Conservation (phyloP, 2,888 invertebrate genomes). For the Drosophila nigricruria region DNA sequence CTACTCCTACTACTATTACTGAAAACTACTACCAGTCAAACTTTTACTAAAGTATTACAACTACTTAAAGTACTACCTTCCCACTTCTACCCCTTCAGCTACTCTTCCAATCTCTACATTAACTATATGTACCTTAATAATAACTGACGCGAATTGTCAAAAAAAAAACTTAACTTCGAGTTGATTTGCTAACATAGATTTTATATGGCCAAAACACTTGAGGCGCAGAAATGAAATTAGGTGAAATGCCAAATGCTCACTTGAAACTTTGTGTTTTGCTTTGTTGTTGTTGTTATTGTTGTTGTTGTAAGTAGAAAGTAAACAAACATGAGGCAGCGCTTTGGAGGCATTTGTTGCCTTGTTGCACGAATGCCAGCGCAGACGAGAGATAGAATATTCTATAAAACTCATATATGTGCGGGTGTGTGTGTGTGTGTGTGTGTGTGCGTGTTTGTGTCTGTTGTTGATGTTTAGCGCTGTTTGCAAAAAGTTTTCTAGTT, state of each 20-base stretch:
- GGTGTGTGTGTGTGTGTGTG: constrained; percentile 4
- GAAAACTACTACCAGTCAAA: too few species aligned
- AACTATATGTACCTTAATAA: neutral
- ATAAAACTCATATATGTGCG: constrained; percentile 8
- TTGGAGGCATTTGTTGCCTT: constrained; percentile 45
- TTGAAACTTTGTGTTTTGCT: constrained; percentile 39
- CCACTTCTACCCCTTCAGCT: too few species aligned
- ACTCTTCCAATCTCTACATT: too few species aligned
- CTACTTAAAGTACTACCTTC: too few species aligned
- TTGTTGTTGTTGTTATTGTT: constrained; percentile 33
- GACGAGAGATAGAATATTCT: constrained; percentile 9
- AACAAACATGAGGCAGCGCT: constrained; percentile 55
- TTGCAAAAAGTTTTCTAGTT: constrained; percentile 63
- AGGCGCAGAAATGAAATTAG: constrained; percentile 34
- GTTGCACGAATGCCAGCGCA: constrained; percentile 17
- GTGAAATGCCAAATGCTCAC: constrained; percentile 46
- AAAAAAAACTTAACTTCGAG: neutral
- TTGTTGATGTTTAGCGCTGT: constrained; percentile 48
- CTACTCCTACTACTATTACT: neutral
- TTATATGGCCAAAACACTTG: neutral
- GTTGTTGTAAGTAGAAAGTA: constrained; percentile 41
- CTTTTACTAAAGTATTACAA: too few species aligned
- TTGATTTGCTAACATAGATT: neutral
- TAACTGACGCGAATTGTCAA: neutral
- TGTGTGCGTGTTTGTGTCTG: constrained; percentile 1